These are phyloP conservation scores for Mus minutoides DNA, from an alignment of 2,797 vertebrate genomes.

Conservation along the genomic window DNA sequence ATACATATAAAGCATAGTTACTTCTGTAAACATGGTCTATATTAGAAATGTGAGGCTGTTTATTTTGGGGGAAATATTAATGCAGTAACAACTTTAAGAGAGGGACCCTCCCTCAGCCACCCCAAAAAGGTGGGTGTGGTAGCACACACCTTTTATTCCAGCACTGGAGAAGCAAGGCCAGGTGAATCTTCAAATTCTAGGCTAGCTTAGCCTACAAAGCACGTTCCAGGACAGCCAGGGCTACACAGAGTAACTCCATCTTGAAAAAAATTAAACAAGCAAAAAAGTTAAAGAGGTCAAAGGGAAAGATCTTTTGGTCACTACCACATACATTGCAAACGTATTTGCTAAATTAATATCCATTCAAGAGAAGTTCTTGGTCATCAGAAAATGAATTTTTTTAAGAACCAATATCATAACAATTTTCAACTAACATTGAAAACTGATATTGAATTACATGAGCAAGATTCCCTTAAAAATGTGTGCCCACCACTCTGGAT, in stretches of 20 bases:
- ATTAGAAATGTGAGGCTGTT: conserved; percentile 34
- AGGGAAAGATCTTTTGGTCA: background rate
- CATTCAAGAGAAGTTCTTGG: background rate
- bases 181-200: background rate
- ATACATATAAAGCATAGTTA: background rate
- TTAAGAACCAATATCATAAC: conserved; percentile 4
- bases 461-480: conserved; percentile 28
- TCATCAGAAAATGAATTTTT: conserved; percentile 38
- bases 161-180: background rate
- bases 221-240: background rate
- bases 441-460: conserved; percentile 37
- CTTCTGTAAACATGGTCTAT: conserved; percentile 11
- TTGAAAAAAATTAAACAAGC: background rate
- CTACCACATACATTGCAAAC: conserved; percentile 32
- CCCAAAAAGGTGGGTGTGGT: background rate
- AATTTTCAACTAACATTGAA: background rate
- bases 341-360: conserved; percentile 45
- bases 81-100: background rate
- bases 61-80: conserved; percentile 38
- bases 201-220: background rate
- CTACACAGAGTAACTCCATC: background rate
- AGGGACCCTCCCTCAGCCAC: background rate
- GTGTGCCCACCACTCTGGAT: background rate
- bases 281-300: background rate
- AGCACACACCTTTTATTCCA: background rate